phyloP scores from a whole-genome alignment of 2,888 invertebrate species.

The Acanthosepion lycidas region DNA sequence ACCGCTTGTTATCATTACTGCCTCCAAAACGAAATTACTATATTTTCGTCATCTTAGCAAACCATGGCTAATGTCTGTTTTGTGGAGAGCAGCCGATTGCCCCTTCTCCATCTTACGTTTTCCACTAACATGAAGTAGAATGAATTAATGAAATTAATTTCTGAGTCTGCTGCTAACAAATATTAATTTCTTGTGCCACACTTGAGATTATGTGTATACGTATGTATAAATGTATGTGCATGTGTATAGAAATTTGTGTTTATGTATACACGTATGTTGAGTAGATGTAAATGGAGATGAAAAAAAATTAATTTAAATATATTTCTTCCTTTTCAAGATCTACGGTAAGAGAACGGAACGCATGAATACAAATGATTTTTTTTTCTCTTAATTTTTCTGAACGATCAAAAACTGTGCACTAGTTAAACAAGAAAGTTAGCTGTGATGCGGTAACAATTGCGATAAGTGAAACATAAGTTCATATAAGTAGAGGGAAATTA shows the following conservation, averaged over 20 bases:
- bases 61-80: too few species aligned
- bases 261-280: background rate
- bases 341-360: background rate
- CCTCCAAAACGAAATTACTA: too few species aligned
- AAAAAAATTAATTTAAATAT: background rate
- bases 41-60: too few species aligned
- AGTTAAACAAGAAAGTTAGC: background rate
- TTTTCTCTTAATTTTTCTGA: background rate
- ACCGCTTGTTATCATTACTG: too few species aligned
- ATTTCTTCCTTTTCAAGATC: background rate
- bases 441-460: background rate
- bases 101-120: too few species aligned
- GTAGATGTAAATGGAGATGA: background rate
- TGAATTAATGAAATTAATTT: too few species aligned
- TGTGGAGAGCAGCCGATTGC: too few species aligned
- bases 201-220: background rate
- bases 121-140: too few species aligned
- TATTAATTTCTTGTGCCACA: too few species aligned
- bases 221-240: background rate
- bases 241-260: background rate
- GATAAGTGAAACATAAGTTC: background rate
- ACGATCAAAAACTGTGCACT: background rate
- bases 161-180: too few species aligned
- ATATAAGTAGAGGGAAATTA: background rate
- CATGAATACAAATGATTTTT: background rate